phyloP scores from a whole-genome alignment of 2,888 invertebrate species.

The Sialis fuliginosa region DNA sequence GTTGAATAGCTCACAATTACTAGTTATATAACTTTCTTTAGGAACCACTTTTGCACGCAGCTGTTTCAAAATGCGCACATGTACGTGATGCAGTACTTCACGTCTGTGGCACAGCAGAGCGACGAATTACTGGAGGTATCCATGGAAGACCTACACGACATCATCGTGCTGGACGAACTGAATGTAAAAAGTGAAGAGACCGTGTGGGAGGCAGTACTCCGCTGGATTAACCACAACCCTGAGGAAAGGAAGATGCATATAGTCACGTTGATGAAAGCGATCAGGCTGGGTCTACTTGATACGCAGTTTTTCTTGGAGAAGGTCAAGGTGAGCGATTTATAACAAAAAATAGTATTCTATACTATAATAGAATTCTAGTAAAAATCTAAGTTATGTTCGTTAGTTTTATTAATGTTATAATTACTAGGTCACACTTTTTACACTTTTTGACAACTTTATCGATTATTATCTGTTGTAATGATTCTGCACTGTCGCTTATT shows the following conservation, averaged over 20 bases:
- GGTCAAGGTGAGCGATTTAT: constrained; percentile 36
- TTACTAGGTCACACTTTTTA: no score
- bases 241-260: constrained; percentile 54
- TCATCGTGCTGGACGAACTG: constrained; percentile 67
- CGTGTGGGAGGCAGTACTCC: constrained; percentile 70
- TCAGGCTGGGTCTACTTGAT: constrained; percentile 66
- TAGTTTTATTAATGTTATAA: no score
- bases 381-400: no score
- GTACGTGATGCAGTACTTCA: constrained; percentile 61
- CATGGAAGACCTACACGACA: constrained; percentile 52
- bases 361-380: no score
- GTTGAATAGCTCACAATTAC: neutral
- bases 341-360: no score
- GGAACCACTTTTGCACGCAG: constrained; percentile 51
- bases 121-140: constrained; percentile 56
- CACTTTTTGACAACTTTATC: no score
- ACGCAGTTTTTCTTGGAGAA: constrained; percentile 82
- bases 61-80: constrained; percentile 49
- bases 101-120: constrained; percentile 51
- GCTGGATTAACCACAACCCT: constrained; percentile 73
- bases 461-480: no score
- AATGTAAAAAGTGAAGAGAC: constrained; percentile 77
- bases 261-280: constrained; percentile 60
- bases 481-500: no score
- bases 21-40: constrained; percentile 16